Percentiles rank a stretch among this genome's conserved stretches.
phyloP scores from a whole-genome alignment of 2,113 vertebrate genomes.

The Mixornis gularis region DNA sequence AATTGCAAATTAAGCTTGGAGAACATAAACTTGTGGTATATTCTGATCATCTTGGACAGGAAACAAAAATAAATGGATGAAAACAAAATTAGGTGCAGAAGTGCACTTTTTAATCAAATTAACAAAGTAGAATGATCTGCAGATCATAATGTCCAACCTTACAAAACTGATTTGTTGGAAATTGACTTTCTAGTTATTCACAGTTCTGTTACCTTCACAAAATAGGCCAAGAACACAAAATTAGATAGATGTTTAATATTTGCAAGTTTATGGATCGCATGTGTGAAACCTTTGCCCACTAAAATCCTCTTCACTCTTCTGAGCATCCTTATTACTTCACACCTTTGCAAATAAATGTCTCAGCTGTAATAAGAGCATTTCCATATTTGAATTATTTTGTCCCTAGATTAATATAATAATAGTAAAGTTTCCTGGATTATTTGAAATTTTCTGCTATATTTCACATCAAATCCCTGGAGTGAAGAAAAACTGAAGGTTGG shows the following conservation, averaged over 20 bases:
- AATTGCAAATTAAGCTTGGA: neutral
- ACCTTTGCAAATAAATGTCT: neutral
- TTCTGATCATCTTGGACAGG: neutral
- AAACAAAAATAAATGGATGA: neutral
- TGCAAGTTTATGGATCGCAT: accelerated
- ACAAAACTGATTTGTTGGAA: neutral
- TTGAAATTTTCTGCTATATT: neutral
- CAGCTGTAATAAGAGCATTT: neutral
- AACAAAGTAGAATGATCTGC: neutral
- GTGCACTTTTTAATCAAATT: neutral
- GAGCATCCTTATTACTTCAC: neutral
- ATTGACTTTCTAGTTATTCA: neutral
- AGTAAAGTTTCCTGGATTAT: neutral
- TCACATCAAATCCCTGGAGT: neutral
- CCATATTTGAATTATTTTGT: neutral
- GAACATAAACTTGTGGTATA: neutral
- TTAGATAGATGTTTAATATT: neutral
- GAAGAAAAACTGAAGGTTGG: neutral
- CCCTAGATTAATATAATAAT: neutral
- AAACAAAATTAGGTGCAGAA: neutral
- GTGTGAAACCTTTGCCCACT: neutral
- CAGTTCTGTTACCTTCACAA: neutral
- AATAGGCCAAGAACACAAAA: neutral
- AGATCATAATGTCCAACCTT: neutral
- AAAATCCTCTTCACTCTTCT: neutral